Evolutionary conservation across 2,888 invertebrate genomes (phyloP), one percentile per base, ranked within the genome.

Genomic region (Scaptomyza flava): DNA sequence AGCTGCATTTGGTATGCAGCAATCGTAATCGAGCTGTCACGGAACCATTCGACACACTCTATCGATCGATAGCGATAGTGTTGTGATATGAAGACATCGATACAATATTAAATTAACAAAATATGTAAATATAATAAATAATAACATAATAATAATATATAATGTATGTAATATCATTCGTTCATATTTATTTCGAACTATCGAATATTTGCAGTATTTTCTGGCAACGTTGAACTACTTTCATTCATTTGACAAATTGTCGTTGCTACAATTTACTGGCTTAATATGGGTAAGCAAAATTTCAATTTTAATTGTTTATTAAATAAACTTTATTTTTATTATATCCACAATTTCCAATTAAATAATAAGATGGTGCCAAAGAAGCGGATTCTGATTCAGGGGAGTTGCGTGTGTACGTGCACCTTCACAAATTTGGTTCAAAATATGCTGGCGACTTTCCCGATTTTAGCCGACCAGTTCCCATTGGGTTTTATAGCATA

Each of bases 401-500:
- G 0, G 1, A 9, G 0, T 59, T 75, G n/a, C 9, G n/a, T 17
- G 14, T 77, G 0, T 59, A 75, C 9, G 48, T 81, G 20, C 48
- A 41, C 0, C 54, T 78, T 30, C 76, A 86, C 36, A 56, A 31
- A 11, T 36, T 56, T 2, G 62, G 61, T 0, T 3, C 1, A 2
- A n/a, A 2, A 4, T 87, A 54, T 12, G 0, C 4, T 0, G 51
- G 45, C 1, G 14, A 12, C 0, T 81, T 82, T 20, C 82, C 82
- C 0, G 8, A 42, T 0, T 41, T 87, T 0, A 66, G 45, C 23
- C 65, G 56, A 0, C 82, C 87, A 0, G 30, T 52, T 5, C 65
- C 79, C 8, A 56, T 81, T 17, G 82, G 82, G 0, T 63, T 36
- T 27, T 81, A 41, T 23, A 62, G 82, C 48, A 5, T 77, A 0